Base-by-base conservation (phyloP, 2,797 vertebrate species). In the Rhodeus uyekii region DNA sequence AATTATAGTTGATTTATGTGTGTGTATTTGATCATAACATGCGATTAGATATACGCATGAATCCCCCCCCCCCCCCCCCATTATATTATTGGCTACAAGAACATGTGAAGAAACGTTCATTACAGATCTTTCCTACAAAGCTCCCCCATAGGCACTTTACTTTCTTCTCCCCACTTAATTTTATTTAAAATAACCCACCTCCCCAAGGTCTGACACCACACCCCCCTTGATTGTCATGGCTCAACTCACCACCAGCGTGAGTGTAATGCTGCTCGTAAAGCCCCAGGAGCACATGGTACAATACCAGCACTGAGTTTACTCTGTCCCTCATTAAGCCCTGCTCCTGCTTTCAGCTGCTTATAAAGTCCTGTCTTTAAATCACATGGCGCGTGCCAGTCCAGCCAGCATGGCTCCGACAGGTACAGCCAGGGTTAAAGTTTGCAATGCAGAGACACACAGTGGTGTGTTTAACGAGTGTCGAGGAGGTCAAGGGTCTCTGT, bases 321-420 rank as follows among this genome's bases (percentile, higher is more conserved):
- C 87, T 87, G 63, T 73, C 84, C 83, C 89, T 92, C 88, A 90
- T 92, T 92, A 92, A 91, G 86, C 88, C 90, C 81, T 83, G 74
- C 88, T 86, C 82, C 87, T 82, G 89, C 82, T 78, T 90, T 92
- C 87, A 88, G 87, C 87, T 83, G 89, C 87, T 87, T 53, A 77
- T 90, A 85, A 89, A 88, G 80, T 76, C 8, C 46, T 1, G 63
- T 78, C 71, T 82, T 90, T 90, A 91, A 92, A 88, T 14, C 8
- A 76, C 39, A 53, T 46, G 39, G 76, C 85, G 44, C 55, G 83
- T 87, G 89, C 87, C 67, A 77, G 61, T 77, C 87, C 65, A 60
- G 75, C 82, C 86, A 89, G 87, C 76, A 53, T 19, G 65, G 80
- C 48, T 63, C 75, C 63, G 48, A 65, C 46, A 80, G 82, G 78